Evolutionary conservation across 2,797 vertebrate genomes (phyloP).

Genomic region (Sebastiscus tertius): DNA sequence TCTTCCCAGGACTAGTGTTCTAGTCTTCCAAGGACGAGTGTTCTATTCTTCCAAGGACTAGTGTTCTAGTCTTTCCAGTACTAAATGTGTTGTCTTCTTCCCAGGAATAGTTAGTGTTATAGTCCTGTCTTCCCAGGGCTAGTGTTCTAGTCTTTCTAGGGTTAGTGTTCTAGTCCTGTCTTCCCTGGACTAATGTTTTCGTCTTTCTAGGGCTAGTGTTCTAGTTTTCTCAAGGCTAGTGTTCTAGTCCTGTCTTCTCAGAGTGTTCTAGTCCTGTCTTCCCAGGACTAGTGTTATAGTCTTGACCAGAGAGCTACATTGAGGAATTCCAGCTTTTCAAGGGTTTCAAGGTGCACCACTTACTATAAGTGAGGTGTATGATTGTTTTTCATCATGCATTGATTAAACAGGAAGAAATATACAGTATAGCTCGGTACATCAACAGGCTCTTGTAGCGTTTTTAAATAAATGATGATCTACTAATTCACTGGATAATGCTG

Average conservation of each 20-base stretch:
- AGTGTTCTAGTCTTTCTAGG: too few relatives aligned
- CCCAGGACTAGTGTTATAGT: neutral
- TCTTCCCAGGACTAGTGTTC: neutral
- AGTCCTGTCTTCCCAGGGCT: too few relatives aligned
- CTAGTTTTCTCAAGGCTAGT: neutral
- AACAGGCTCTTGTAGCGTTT: neutral
- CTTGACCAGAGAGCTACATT: neutral
- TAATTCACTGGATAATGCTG: neutral
- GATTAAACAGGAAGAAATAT: neutral
- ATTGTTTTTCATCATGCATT: too few relatives aligned
- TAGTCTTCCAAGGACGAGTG: neutral
- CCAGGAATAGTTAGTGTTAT: too few relatives aligned
- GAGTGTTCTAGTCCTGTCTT: too few relatives aligned
- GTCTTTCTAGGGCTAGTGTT: too few relatives aligned
- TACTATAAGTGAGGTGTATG: too few relatives aligned
- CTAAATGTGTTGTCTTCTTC: neutral
- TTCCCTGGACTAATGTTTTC: too few relatives aligned
- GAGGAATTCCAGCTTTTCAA: neutral
- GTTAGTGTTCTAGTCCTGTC: too few relatives aligned
- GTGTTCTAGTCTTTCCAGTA: neutral
- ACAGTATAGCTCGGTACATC: neutral
- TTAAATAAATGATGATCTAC: neutral
- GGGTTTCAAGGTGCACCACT: too few relatives aligned
- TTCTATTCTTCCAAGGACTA: neutral
- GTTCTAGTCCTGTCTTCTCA: neutral